Base-by-base conservation (phyloP, 2,113 vertebrate genomes). In the Caranx ignobilis region DNA sequence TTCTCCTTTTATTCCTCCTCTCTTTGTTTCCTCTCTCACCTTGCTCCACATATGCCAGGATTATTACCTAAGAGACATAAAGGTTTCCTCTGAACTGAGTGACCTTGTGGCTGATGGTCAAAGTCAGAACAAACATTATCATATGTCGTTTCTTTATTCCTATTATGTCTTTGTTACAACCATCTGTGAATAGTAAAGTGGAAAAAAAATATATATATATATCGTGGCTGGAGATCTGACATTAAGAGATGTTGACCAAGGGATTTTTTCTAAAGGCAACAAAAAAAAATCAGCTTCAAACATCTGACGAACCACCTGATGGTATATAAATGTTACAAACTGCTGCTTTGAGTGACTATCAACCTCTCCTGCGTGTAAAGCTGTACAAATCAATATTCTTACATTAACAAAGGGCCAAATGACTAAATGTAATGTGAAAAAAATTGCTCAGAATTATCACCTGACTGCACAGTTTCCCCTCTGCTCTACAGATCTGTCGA, bases 91-190 rank as follows among this genome's bases (percentile, higher is more conserved):
- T 78, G 54, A 80, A 32, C 47, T 37, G 32, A 70, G 10, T 48
- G 21, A 71, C 56, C 54, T 65, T 32, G n/a, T 11, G 77, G 71
- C 31, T 70, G 45, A 77, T 57, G 48, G 26, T 47, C 62, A 48
- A 32, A 81, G 39, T 60, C 66, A 65, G 59, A 43, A 26, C 21
- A 57, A 73, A 69, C 52, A 56, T 59, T 69, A 63, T 85, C 74
- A 83, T 69, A 88, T 81, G 67, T 54, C 5, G 35, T 68, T 78
- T 70, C 71, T 41, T 41, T 41, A 10, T 41, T 37, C 8, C 8
- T 4, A 37, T 37, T 41, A 41, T 11, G 39, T 41, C 39, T 41
- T 41, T 41, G 45, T 16, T 45, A 45, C 13, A 45, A 45, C 2
- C 43, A 45, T 45, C 11, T 45, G 43, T 45, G 43, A 26, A 26